Evolutionary conservation across 2,797 vertebrate species (phyloP).

Genomic region (Crax fasciolata): DNA sequence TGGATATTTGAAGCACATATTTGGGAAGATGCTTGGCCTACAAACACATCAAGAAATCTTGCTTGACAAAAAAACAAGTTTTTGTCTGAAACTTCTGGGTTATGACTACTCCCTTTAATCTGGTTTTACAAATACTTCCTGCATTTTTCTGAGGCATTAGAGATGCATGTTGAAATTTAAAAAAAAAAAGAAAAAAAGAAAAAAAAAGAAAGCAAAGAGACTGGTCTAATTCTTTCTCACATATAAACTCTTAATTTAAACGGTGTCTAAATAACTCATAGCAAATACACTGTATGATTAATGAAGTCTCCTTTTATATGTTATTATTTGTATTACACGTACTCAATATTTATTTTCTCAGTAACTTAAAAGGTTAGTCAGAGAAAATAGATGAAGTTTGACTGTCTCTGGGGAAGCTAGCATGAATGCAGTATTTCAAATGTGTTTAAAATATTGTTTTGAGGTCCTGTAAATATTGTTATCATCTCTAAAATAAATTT

Average conservation of each 20-base stretch:
- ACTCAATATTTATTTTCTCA: not conserved
- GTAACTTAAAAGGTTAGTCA: not conserved
- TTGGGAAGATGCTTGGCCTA: not conserved
- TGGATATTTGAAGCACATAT: not conserved
- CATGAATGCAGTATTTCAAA: not conserved
- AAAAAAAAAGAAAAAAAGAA: not conserved
- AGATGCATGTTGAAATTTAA: not conserved
- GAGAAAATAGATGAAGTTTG: not conserved
- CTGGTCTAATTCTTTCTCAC: not conserved
- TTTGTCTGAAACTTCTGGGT: not conserved
- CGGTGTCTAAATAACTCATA: not conserved
- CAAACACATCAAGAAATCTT: not conserved
- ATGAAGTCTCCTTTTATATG: not conserved
- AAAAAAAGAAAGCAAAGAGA: not conserved
- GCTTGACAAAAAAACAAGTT: not conserved
- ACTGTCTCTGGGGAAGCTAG: not conserved
- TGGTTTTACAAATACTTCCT: not conserved
- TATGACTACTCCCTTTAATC: not conserved
- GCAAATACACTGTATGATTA: not conserved
- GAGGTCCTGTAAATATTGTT: conserved; percentile 11
- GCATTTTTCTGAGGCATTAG: not conserved
- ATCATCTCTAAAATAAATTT: conserved; percentile 27
- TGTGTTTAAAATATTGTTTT: conserved; percentile 3
- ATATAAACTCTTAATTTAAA: conserved; percentile 37
- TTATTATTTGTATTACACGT: conserved; percentile 31